phyloP scores from a whole-genome alignment of 2,888 invertebrate genomes.

The Pachymerium ferrugineum region DNA sequence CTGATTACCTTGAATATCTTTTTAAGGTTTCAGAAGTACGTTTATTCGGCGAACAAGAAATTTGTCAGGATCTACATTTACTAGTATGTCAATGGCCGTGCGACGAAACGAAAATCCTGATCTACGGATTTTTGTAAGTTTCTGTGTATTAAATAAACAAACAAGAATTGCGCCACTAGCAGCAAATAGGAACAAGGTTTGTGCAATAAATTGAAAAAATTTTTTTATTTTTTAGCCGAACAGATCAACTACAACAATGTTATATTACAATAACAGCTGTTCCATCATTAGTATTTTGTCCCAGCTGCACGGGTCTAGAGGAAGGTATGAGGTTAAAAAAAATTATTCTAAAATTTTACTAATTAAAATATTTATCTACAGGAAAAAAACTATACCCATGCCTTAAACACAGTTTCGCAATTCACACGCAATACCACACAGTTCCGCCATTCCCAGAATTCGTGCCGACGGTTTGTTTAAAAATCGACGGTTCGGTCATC shows the following conservation, averaged over 20 bases:
- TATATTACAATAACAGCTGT: constrained; percentile 63
- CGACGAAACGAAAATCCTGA: constrained; percentile 60
- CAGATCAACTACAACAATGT: constrained; percentile 47
- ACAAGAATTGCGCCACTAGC: too few relatives aligned
- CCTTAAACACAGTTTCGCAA: constrained; percentile 79
- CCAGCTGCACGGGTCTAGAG: constrained; percentile 31
- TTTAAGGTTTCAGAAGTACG: constrained; percentile 55
- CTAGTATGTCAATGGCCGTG: constrained; percentile 67
- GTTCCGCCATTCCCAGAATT: constrained; percentile 78
- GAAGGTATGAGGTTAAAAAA: background rate
- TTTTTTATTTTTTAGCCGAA: background rate
- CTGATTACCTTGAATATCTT: too few relatives aligned
- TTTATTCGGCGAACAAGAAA: constrained; percentile 55
- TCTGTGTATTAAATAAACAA: background rate
- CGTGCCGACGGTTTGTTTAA: constrained; percentile 51
- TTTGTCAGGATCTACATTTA: constrained; percentile 55
- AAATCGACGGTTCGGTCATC: constrained; percentile 59
- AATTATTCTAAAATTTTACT: background rate
- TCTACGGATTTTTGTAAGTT: constrained; percentile 62
- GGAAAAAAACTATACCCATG: constrained; percentile 54
- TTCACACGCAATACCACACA: constrained; percentile 86
- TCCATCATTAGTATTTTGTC: constrained; percentile 46
- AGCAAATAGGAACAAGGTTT: background rate
- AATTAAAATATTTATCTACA: too few relatives aligned
- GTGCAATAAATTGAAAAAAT: background rate